Evolutionary conservation across 2,888 invertebrate species (phyloP).

Genomic region (Ischnura elegans): DNA sequence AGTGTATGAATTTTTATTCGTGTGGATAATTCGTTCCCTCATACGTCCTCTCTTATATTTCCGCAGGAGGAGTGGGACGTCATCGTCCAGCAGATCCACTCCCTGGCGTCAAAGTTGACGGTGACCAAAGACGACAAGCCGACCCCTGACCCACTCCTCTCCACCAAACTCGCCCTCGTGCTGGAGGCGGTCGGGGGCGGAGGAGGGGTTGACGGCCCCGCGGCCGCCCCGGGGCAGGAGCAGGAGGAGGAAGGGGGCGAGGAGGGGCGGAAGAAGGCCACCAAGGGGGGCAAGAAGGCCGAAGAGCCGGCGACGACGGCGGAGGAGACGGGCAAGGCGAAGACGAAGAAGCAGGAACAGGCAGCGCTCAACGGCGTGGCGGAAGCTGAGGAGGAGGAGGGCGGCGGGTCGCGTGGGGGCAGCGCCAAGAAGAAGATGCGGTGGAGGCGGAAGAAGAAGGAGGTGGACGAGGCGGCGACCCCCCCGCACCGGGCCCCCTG

Average conservation of each 20-base stretch:
- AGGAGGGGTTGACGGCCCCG: conserved; percentile 73
- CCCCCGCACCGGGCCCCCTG: conserved; percentile 48
- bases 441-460: conserved; percentile 49
- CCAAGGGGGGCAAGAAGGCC: conserved; percentile 58
- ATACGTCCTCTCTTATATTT: conserved; percentile 70
- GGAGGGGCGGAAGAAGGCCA: conserved; percentile 74
- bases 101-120: conserved; percentile 70
- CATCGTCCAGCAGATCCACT: conserved; percentile 72
- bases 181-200: conserved; percentile 79
- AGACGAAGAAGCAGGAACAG: conserved; percentile 71
- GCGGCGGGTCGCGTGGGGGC: conserved; percentile 68
- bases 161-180: conserved; percentile 79
- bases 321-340: conserved; percentile 77
- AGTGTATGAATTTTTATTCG: background rate
- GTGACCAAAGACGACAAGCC: conserved; percentile 61
- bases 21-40: background rate
- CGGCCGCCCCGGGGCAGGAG: conserved; percentile 74
- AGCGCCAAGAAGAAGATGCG: conserved; percentile 35
- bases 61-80: conserved; percentile 69
- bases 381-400: conserved; percentile 70
- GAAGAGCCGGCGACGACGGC: conserved; percentile 71
- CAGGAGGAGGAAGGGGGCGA: conserved; percentile 75
- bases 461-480: conserved; percentile 47
- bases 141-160: conserved; percentile 66
- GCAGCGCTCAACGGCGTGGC: conserved; percentile 69